These are phyloP conservation scores for Limenitis camilla DNA, from an alignment of 2,888 invertebrate genomes.

Conservation along the genomic window DNA sequence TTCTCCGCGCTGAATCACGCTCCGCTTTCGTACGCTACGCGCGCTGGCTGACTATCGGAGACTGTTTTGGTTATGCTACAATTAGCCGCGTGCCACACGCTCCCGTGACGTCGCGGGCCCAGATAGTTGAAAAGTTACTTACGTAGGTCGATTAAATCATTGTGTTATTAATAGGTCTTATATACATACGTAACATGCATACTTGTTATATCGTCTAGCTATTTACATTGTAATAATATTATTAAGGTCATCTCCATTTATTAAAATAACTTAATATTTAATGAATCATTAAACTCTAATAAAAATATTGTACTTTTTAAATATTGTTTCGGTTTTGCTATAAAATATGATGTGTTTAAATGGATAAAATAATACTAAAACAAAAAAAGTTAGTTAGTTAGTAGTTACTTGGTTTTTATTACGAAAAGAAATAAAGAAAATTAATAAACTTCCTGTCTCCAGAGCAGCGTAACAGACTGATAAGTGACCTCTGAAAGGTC, in stretches of 20 bases:
- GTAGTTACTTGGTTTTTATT: neutral
- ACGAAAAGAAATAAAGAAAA: neutral
- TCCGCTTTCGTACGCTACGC: slow-evolving; percentile 50
- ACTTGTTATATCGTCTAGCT: slow-evolving; percentile 26
- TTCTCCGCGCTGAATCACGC: slow-evolving; percentile 56
- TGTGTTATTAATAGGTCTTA: slow-evolving; percentile 55
- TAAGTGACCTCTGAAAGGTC: slow-evolving; percentile 38
- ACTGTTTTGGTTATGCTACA: slow-evolving; percentile 68
- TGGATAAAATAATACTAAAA: neutral
- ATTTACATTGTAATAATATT: slow-evolving; percentile 28
- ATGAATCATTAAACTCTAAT: too few species aligned
- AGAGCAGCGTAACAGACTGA: neutral
- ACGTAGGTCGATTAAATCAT: slow-evolving; percentile 62
- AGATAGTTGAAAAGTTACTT: slow-evolving; percentile 59
- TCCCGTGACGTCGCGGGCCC: slow-evolving; percentile 61
- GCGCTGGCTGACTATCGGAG: slow-evolving; percentile 43
- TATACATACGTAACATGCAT: slow-evolving; percentile 31
- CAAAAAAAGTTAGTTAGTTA: neutral
- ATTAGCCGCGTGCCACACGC: slow-evolving; percentile 62
- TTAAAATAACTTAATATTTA: too few species aligned
- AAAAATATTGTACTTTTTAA: too few species aligned
- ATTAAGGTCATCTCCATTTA: neutral
- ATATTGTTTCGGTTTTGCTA: too few species aligned
- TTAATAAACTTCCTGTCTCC: neutral
- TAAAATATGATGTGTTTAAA: too few species aligned